Conservation (phyloP, 1,140 invertebrate genomes). For the Drosophila melanogaster region Release_6_plus_ISO1_MT NT_033777.3:12714501-12715000, state of each 20-base stretch:
- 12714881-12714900: slow-evolving; percentile 89
- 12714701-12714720: slow-evolving; percentile 98
- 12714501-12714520: slow-evolving; percentile 94
- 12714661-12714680: slow-evolving; percentile 96
- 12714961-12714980: slow-evolving; percentile 95
- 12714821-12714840: slow-evolving; percentile 98
- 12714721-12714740: slow-evolving; percentile 96
- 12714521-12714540: slow-evolving; percentile 99
- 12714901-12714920: slow-evolving; percentile 88
- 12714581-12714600: slow-evolving; percentile 98
- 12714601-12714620: slow-evolving; percentile 92
- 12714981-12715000: slow-evolving; percentile 94
- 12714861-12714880: slow-evolving; percentile 85
- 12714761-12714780: slow-evolving; percentile 96
- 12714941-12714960: slow-evolving; percentile 96
- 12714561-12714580: slow-evolving; percentile 92
- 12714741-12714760: slow-evolving; percentile 98
- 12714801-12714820: slow-evolving; percentile 95
- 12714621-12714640: slow-evolving; percentile 98
- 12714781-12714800: slow-evolving; percentile 85
- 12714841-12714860: slow-evolving; percentile 93
- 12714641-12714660: slow-evolving; percentile 95
- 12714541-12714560: slow-evolving; percentile 95
- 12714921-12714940: slow-evolving; percentile 95
- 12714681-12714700: slow-evolving; percentile 97